A percentile compares a stretch with the other conserved stretches of the same genome.
phyloP scores from a whole-genome alignment of 2,797 vertebrate genomes.

The Pempheris klunzingeri region DNA sequence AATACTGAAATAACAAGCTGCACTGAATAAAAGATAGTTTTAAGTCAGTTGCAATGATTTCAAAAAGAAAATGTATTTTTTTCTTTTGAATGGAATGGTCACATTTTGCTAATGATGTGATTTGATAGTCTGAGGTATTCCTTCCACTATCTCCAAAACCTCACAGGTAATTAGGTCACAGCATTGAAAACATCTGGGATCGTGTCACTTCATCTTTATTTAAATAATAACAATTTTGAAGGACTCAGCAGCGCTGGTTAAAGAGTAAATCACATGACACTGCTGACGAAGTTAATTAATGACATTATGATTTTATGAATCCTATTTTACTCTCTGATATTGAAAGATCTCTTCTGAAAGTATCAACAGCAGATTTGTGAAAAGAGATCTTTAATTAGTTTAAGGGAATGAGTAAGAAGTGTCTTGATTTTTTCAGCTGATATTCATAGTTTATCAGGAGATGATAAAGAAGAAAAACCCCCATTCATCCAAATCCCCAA shows the following conservation, averaged over 20 bases:
- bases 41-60: constrained; percentile 12
- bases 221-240: constrained; percentile 58
- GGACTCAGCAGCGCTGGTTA: constrained; percentile 56
- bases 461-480: constrained; percentile 67
- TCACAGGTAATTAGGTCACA: constrained; percentile 66
- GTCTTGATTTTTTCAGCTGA: constrained; percentile 68
- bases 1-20: constrained; percentile 1
- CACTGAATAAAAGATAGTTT: not conserved
- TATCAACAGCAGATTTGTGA: constrained; percentile 72
- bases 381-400: constrained; percentile 78
- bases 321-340: constrained; percentile 57
- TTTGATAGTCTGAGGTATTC: constrained; percentile 27
- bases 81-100: constrained; percentile 26
- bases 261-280: constrained; percentile 56
- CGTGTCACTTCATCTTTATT: constrained; percentile 44
- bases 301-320: constrained; percentile 64
- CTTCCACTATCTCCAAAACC: constrained; percentile 33
- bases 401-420: constrained; percentile 67
- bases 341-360: constrained; percentile 70
- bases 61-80: constrained; percentile 7
- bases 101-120: constrained; percentile 42
- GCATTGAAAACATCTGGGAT: constrained; percentile 50
- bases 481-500: constrained; percentile 80
- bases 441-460: constrained; percentile 78
- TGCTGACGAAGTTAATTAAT: constrained; percentile 67